Percentiles rank a stretch among this genome's conserved stretches.
phyloP scores from a whole-genome alignment of 2,113 vertebrate species.

The Hippolais icterina region DNA sequence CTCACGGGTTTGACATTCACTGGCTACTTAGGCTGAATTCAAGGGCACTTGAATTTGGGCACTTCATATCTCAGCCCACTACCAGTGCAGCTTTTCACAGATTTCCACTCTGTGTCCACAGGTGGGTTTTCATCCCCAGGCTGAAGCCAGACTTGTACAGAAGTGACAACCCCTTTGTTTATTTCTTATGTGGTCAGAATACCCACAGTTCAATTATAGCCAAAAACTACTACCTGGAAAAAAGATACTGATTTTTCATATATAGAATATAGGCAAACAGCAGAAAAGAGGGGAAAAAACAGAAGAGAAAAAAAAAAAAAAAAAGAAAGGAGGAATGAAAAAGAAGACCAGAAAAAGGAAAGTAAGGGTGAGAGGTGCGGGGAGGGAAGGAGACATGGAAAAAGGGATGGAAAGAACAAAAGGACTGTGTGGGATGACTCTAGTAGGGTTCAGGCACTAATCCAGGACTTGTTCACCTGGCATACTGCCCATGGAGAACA shows the following conservation, averaged over 20 bases:
- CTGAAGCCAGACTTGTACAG: background rate
- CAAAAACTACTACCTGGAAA: background rate
- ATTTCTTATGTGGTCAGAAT: background rate
- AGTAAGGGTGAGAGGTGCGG: rapidly evolving
- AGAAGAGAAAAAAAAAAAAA: rapidly evolving
- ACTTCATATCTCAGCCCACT: background rate
- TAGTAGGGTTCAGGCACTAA: background rate
- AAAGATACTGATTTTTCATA: background rate
- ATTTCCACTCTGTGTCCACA: background rate
- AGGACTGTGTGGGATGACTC: background rate
- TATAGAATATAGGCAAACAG: background rate
- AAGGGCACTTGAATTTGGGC: background rate
- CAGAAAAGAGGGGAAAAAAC: background rate
- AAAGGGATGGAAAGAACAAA: background rate
- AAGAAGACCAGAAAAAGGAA: background rate
- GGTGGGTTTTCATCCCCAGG: background rate
- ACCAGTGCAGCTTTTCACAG: rapidly evolving
- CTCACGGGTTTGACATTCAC: background rate
- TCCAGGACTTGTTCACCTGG: background rate
- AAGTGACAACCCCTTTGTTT: background rate
- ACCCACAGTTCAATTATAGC: background rate
- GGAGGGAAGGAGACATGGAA: background rate
- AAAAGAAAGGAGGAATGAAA: background rate
- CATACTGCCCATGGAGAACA: background rate
- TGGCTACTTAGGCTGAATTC: background rate